A percentile compares a stretch with the other conserved stretches of the same genome.
phyloP scores from a whole-genome alignment of 1,140 invertebrate species.

The Linepithema humile region DNA sequence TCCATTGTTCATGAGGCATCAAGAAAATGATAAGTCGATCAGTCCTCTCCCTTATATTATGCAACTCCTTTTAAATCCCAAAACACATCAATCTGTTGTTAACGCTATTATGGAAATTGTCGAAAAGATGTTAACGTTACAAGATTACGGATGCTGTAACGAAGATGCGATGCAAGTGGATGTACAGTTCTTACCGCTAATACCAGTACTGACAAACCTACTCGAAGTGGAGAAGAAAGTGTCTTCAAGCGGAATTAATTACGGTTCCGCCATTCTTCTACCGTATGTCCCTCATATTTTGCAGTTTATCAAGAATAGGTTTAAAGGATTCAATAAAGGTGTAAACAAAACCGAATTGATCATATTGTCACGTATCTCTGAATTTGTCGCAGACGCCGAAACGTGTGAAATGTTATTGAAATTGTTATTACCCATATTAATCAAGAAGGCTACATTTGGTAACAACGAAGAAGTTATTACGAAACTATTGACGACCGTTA shows the following conservation, averaged over 20 bases:
- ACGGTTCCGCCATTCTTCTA: constrained; percentile 89
- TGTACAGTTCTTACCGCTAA: constrained; percentile 60
- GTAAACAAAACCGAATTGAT: constrained; percentile 89
- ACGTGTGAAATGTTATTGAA: constrained; percentile 89
- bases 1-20: constrained; percentile 88
- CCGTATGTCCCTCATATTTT: constrained; percentile 91
- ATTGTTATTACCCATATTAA: constrained; percentile 90
- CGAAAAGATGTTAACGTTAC: constrained; percentile 90
- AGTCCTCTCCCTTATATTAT: constrained; percentile 89
- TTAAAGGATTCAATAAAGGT: constrained; percentile 86
- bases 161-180: constrained; percentile 80
- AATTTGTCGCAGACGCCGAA: constrained; percentile 88
- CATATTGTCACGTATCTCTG: constrained; percentile 92
- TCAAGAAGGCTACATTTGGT: constrained; percentile 85
- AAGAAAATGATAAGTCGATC: constrained; percentile 80
- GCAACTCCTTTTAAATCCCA: constrained; percentile 88
- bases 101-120: constrained; percentile 91
- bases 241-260: constrained; percentile 86
- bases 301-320: constrained; percentile 88
- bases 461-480: constrained; percentile 86
- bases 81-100: constrained; percentile 88
- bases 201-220: constrained; percentile 70
- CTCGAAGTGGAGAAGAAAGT: constrained; percentile 58
- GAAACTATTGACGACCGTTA: constrained; percentile 89
- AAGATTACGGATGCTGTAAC: constrained; percentile 85